These are phyloP conservation scores for Orycteropus afer DNA, from an alignment of 2,113 vertebrate genomes.

Conservation along the genomic window DNA sequence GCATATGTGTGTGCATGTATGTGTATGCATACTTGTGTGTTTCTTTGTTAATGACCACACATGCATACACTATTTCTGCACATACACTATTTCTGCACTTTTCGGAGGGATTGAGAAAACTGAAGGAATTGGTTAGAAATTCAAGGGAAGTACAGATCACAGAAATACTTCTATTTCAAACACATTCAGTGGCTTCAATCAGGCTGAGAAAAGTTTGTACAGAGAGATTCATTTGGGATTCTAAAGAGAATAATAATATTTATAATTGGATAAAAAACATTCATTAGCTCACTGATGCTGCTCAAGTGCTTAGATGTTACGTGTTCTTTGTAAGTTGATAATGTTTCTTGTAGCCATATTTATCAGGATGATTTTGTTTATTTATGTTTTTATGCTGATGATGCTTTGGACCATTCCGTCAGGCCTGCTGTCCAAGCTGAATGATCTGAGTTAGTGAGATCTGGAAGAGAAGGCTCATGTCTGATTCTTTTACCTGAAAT, in stretches of 20 bases:
- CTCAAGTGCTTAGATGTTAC: conserved; percentile 36
- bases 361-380: conserved; percentile 60
- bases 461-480: background rate
- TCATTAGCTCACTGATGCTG: conserved; percentile 21
- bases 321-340: conserved; percentile 38
- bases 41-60: background rate
- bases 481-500: background rate
- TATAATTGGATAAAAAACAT: conserved; percentile 31
- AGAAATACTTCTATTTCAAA: conserved; percentile 46
- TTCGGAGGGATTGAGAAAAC: background rate
- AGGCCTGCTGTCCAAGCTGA: conserved; percentile 16
- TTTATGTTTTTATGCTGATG: conserved; percentile 48
- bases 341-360: conserved; percentile 44
- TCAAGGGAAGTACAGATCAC: background rate
- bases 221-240: conserved; percentile 42
- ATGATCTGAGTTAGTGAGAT: background rate
- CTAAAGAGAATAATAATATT: conserved; percentile 52
- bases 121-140: background rate
- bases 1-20: background rate
- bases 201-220: conserved; percentile 12
- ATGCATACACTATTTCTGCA: background rate
- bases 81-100: background rate
- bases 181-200: background rate
- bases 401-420: conserved; percentile 59
- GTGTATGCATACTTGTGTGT: background rate